Conservation (phyloP, 2,797 vertebrate genomes). For the Melanotaenia pygmaea region DNA sequence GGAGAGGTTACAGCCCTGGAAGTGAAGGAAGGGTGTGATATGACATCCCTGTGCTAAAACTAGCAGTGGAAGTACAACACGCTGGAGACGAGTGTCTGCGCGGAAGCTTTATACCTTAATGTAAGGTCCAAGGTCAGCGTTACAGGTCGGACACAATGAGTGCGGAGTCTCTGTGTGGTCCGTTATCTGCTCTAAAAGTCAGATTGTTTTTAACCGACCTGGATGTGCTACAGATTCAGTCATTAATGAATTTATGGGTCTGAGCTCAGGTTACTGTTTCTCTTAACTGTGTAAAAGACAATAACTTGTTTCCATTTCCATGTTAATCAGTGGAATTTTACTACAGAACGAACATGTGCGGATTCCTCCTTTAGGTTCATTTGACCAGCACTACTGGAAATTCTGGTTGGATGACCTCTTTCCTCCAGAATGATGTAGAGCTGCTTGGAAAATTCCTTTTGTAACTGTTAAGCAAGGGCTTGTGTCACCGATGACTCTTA, state of each 20-base stretch:
- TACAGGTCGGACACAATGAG: constrained; percentile 43
- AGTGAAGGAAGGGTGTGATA: constrained; percentile 67
- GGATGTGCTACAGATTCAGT: not conserved
- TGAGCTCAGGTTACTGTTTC: not conserved
- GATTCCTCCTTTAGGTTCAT: constrained; percentile 2
- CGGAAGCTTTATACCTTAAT: constrained; percentile 33
- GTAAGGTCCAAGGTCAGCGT: constrained; percentile 48
- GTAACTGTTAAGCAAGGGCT: not conserved
- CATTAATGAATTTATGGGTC: not conserved
- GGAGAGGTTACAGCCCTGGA: constrained; percentile 57
- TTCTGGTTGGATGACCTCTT: constrained; percentile 2
- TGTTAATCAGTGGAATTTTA: constrained; percentile 10
- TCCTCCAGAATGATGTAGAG: constrained; percentile 2
- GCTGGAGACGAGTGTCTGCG: constrained; percentile 47
- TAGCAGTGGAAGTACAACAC: constrained; percentile 73
- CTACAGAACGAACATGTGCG: not conserved
- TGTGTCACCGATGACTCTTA: not conserved
- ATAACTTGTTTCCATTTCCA: not conserved
- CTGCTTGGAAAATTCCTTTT: constrained; percentile 1
- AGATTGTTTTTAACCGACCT: not conserved
- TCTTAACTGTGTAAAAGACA: no score
- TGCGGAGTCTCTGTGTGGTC: constrained; percentile 50
- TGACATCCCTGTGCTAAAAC: constrained; percentile 75
- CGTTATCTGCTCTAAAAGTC: constrained; percentile 2
- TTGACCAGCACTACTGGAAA: constrained; percentile 3